Percentiles rank a stretch among this genome's conserved stretches.
Evolutionary conservation across 2,888 invertebrate species (phyloP).

Genomic region (Anoplius nigerrimus): DNA sequence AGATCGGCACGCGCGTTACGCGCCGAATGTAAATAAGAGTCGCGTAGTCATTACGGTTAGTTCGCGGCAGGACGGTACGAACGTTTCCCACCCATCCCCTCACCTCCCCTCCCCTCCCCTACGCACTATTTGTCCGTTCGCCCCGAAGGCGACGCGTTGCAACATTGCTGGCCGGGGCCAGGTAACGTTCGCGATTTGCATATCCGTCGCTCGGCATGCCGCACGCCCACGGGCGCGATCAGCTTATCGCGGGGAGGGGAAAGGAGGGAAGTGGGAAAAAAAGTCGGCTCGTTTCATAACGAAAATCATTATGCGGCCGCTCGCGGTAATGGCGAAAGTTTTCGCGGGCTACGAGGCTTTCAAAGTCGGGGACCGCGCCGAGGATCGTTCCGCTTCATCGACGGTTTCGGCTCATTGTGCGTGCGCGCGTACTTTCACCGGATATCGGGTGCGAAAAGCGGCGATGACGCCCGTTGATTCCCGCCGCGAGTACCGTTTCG

Average conservation of each 20-base stretch:
- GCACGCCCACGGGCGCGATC: slow-evolving; percentile 31
- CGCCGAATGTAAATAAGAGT: slow-evolving; percentile 17
- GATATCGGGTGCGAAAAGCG: neutral
- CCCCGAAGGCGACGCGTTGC: no score
- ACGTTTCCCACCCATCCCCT: no score
- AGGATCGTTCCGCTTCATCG: neutral
- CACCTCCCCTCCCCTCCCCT: no score
- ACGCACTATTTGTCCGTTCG: no score
- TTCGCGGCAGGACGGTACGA: neutral
- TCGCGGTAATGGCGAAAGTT: slow-evolving; percentile 28
- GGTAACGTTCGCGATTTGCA: slow-evolving; percentile 17
- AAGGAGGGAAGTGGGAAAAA: slow-evolving; percentile 21
- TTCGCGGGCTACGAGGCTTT: neutral
- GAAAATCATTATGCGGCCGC: slow-evolving; percentile 15
- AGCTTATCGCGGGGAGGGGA: slow-evolving; percentile 4
- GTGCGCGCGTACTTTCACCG: neutral
- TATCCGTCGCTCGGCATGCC: neutral
- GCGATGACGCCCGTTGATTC: neutral
- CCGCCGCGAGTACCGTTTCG: neutral
- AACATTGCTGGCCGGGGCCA: neutral
- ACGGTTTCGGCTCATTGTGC: neutral
- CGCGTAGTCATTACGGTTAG: neutral
- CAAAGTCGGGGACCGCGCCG: no score
- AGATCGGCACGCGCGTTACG: slow-evolving; percentile 8
- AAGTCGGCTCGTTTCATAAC: slow-evolving; percentile 25